A percentile compares a stretch with the other conserved stretches of the same genome.
phyloP scores from a whole-genome alignment of 2,888 invertebrate genomes.

The Metellina segmentata region DNA sequence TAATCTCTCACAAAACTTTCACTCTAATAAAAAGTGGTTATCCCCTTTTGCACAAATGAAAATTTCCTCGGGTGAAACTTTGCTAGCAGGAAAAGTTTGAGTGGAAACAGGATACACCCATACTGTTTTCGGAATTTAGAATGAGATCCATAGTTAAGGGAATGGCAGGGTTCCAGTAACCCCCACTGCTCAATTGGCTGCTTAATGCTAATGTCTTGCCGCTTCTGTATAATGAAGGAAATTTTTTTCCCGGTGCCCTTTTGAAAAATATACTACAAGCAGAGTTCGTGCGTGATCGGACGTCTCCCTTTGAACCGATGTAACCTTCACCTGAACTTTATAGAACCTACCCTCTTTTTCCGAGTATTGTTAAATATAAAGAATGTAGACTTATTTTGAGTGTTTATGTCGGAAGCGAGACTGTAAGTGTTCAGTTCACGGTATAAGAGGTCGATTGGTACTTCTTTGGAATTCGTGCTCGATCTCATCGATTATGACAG shows the following conservation, averaged over 20 bases:
- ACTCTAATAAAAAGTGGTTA: too few species aligned
- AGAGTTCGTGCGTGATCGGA: not conserved
- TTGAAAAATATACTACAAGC: conserved; percentile 6
- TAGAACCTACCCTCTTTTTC: too few species aligned
- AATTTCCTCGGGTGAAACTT: not conserved
- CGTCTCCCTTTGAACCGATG: conserved; percentile 12
- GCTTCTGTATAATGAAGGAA: conserved; percentile 55
- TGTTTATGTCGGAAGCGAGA: too few species aligned
- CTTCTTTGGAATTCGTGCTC: too few species aligned
- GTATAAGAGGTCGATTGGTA: too few species aligned
- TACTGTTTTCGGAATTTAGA: conserved; percentile 37
- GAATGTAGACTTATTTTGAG: too few species aligned
- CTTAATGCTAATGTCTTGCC: conserved; percentile 55
- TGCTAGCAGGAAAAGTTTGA: not conserved
- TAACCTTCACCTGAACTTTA: too few species aligned
- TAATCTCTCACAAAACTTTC: too few species aligned
- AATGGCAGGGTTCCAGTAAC: conserved; percentile 6
- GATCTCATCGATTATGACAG: too few species aligned
- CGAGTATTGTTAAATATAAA: too few species aligned
- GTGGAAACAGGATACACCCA: conserved; percentile 24
- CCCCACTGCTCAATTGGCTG: conserved; percentile 34
- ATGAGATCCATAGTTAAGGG: not conserved
- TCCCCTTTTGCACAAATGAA: not conserved
- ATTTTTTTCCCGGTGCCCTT: not conserved
- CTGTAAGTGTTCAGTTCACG: too few species aligned